Percentiles rank a stretch among this genome's conserved stretches.
Conservation (phyloP, 2,113 vertebrate genomes). For the Nibea coibor region DNA sequence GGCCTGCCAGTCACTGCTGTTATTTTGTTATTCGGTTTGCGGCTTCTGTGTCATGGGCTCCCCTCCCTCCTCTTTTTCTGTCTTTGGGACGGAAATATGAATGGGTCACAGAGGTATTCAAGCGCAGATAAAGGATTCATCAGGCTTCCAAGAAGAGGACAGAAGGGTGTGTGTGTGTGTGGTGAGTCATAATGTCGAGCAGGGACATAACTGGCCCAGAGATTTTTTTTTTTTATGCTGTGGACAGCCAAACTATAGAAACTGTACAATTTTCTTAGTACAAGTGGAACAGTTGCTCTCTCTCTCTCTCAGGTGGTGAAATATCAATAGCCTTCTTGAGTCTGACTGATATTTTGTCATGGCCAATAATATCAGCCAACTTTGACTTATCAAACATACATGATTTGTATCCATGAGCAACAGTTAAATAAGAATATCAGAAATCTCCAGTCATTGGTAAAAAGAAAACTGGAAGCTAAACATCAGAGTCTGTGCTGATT, state of each 20-base stretch:
- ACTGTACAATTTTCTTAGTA: slow-evolving; percentile 11
- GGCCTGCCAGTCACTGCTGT: slow-evolving; percentile 45
- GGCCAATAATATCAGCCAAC: too few relatives aligned
- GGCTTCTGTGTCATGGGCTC: slow-evolving; percentile 35
- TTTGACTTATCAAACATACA: too few relatives aligned
- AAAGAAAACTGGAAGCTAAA: too few relatives aligned
- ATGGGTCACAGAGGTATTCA: slow-evolving; percentile 68
- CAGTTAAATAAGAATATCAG: too few relatives aligned
- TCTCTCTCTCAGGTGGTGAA: too few relatives aligned
- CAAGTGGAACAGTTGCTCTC: neutral
- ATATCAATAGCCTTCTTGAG: too few relatives aligned
- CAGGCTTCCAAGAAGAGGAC: slow-evolving; percentile 44
- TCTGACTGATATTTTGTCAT: too few relatives aligned
- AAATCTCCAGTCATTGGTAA: too few relatives aligned
- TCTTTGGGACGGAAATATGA: slow-evolving; percentile 60
- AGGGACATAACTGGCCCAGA: slow-evolving; percentile 49
- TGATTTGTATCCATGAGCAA: too few relatives aligned
- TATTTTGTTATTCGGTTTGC: slow-evolving; percentile 54
- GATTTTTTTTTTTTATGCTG: neutral
- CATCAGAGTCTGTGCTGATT: too few relatives aligned
- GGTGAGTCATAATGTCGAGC: slow-evolving; percentile 61
- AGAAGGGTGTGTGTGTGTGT: slow-evolving; percentile 33
- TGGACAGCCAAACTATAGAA: neutral
- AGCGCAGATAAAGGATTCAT: slow-evolving; percentile 67
- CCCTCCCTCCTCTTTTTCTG: slow-evolving; percentile 24